Base-by-base conservation (phyloP, 1,140 invertebrate genomes). In the Solenopsis fugax region DNA sequence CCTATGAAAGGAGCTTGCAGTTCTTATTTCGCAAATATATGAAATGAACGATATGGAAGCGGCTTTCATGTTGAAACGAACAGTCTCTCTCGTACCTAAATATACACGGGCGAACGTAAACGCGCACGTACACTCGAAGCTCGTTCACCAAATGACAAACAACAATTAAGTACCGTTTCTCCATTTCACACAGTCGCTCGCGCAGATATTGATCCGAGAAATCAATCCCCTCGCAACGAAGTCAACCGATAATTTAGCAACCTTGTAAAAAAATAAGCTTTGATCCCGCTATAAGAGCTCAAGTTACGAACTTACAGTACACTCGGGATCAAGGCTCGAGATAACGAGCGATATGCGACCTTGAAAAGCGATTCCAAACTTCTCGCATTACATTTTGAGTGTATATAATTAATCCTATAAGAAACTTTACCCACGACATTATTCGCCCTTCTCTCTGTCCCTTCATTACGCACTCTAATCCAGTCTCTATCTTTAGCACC, bases 151-250 rank as follows among this genome's bases (percentile, higher is more conserved):
- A 67, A 45, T 48, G 41, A 77, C 52, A 87, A n/a, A 77, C 64
- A 76, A 72, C 56, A 85, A 72, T 89, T 87, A 90, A 89, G 89
- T 89, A 90, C 88, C 85, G 34, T 77, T 84, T 75, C 56, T 88
- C 58, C 56, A 54, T 81, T 72, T 41, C 24, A 41, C 50, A 86
- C 48, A 85, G 29, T 13, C 84, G 50, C 60, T 86, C 56, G 45
- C 48, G 5, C 29, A 71, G 41, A 73, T 64, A 37, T 48, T 24
- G 45, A 52, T 85, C 52, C 52, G 21, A 58, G 29, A 89, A 89
- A 86, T 82, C 48, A 89, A 77, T 24, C 21, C 5, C 29, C 75
- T 87, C 18, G 54, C 71, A 65, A 80, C 54, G 16, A 34, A 76
- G 50, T 65, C 4, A 86, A 86, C n/a, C 12, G 48, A 85, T 58